A percentile compares a stretch with the other conserved stretches of the same genome.
phyloP scores from a whole-genome alignment of 1,140 invertebrate species.

The Apis dorsata region DNA sequence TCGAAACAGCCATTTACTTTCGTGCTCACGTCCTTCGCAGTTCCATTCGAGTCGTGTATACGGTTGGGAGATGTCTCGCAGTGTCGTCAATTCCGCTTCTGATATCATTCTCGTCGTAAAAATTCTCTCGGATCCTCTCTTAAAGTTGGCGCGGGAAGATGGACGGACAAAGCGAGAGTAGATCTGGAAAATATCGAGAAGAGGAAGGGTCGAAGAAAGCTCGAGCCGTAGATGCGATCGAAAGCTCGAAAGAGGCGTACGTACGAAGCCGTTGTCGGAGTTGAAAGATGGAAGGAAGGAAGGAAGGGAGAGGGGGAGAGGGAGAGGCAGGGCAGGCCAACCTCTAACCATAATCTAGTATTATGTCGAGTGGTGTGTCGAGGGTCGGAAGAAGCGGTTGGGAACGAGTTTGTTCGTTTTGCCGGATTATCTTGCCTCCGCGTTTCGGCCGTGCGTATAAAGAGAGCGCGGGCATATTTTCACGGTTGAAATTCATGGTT shows the following conservation, averaged over 20 bases:
- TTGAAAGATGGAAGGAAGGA: not conserved
- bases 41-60: not conserved
- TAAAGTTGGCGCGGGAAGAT: not conserved
- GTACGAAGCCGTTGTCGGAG: not conserved
- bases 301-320: not conserved
- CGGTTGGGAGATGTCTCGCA: not conserved
- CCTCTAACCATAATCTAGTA: conserved; percentile 68
- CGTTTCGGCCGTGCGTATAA: conserved; percentile 48
- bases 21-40: not conserved
- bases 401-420: conserved; percentile 69
- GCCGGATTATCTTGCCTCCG: conserved; percentile 64
- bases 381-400: conserved; percentile 63
- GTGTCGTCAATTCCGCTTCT: not conserved
- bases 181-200: conserved; percentile 1
- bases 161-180: conserved; percentile 17
- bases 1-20: conserved; percentile 3
- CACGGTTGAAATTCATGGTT: conserved; percentile 65
- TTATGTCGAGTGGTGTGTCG: conserved; percentile 65
- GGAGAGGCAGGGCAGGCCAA: conserved; percentile 31
- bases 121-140: not conserved
- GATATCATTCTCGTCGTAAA: not conserved
- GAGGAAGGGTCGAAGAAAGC: not conserved
- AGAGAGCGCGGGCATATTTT: conserved; percentile 66
- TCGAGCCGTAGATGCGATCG: conserved; percentile 1
- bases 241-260: conserved; percentile 8